Conservation (phyloP, 2,888 invertebrate species). For the Sympetrum striolatum region DNA sequence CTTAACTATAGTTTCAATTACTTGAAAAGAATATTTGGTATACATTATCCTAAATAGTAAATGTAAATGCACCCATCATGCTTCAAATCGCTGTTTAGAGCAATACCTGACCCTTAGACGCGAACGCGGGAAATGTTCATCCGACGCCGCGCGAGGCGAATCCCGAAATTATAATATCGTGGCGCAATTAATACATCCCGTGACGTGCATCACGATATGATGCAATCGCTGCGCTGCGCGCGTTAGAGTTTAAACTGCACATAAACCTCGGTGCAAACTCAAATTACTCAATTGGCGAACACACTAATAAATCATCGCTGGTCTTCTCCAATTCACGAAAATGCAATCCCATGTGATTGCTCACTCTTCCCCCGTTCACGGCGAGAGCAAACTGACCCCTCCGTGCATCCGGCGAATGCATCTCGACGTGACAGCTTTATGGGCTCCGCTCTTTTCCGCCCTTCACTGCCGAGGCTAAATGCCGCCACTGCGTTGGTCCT, state of each 20-base stretch:
- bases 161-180: slow-evolving; percentile 6
- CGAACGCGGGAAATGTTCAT: too few species aligned
- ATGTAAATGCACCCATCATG: too few species aligned
- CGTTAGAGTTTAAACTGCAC: slow-evolving; percentile 4
- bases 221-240: neutral
- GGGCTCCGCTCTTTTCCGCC: neutral
- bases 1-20: too few species aligned
- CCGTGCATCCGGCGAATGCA: slow-evolving; percentile 25
- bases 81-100: too few species aligned
- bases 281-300: slow-evolving; percentile 33
- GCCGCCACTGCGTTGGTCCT: neutral
- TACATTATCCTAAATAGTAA: too few species aligned
- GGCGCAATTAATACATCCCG: slow-evolving; percentile 15
- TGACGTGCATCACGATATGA: neutral
- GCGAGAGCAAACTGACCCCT: neutral
- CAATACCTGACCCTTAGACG: too few species aligned
- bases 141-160: too few species aligned
- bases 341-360: slow-evolving; percentile 36
- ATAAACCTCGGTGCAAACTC: slow-evolving; percentile 12
- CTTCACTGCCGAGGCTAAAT: neutral
- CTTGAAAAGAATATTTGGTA: too few species aligned
- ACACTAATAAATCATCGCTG: slow-evolving; percentile 30
- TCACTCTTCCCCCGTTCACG: slow-evolving; percentile 24
- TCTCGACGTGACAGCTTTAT: slow-evolving; percentile 30
- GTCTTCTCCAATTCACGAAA: slow-evolving; percentile 33